phyloP scores from a whole-genome alignment of 1,140 invertebrate species.

The Littorina saxatilis region DNA sequence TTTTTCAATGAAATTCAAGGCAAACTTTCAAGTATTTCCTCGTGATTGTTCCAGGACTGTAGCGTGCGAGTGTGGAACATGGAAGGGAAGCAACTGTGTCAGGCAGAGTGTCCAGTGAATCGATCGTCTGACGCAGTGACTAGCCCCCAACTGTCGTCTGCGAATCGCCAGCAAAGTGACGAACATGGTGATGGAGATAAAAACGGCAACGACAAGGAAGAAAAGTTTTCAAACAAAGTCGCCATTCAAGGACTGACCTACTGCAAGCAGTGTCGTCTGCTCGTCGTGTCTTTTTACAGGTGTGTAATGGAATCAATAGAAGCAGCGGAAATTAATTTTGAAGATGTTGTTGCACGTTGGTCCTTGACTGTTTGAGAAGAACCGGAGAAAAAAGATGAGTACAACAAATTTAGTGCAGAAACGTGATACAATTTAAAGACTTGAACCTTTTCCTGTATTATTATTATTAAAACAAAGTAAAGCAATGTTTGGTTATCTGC shows the following conservation, averaged over 20 bases:
- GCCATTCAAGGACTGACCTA: constrained; percentile 21
- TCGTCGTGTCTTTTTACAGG: constrained; percentile 30
- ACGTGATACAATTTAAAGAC: no score
- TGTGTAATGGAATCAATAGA: not conserved
- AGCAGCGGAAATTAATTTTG: no score
- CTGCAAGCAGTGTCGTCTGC: constrained; percentile 3
- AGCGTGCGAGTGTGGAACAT: constrained; percentile 33
- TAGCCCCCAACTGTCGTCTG: no score
- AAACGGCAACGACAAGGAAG: not conserved
- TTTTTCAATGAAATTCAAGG: no score
- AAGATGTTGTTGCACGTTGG: no score
- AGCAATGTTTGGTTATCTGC: no score
- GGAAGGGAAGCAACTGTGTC: constrained; percentile 32
- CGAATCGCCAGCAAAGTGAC: not conserved
- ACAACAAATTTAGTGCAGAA: no score
- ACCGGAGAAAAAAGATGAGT: no score
- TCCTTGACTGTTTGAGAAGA: no score
- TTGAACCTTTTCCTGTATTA: no score
- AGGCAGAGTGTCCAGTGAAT: not conserved
- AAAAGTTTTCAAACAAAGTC: not conserved
- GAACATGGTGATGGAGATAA: not conserved
- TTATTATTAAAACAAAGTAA: no score
- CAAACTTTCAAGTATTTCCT: no score
- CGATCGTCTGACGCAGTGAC: not conserved
- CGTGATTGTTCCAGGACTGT: constrained; percentile 39